Base-by-base conservation (phyloP, 1,140 invertebrate genomes). In the Ctenoplectra terminalis region DNA sequence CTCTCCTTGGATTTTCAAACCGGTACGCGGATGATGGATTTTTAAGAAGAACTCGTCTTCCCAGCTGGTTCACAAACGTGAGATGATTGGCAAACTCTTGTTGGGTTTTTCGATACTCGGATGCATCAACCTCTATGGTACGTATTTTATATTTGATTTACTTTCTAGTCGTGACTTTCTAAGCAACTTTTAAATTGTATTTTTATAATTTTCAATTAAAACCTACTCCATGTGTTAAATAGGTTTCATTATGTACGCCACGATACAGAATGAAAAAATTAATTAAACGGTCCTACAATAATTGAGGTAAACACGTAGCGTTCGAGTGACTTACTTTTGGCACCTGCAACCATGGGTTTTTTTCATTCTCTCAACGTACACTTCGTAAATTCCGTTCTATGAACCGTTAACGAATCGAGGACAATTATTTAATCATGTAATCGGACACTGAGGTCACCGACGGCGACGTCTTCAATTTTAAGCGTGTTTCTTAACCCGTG, bases 51-150 rank as follows among this genome's bases (percentile, higher is more conserved):
- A 37, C 48, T 88, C 52, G 80, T 87, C 79, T 70, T 69, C 40
- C 66, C 81, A 75, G 84, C 84, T 83, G 81, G 81, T 83, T 46
- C 69, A 87, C 74, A 81, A 77, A 84, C 86, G 86, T 93, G 93
- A 91, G 90, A 94, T 94, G 93, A 91, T 91, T 75, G 90, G 87
- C 89, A 93, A 92, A 91, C 67, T 91, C 76, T 56, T 91, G 20
- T 83, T 92, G 60, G 83, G 88, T 76, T 84, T 93, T 83, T 93
- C 90, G 89, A 92, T 93, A 87, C 83, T 93, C 73, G 78, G 88
- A 83, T 92, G 92, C 89, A 88, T 90, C 85, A 84, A 87, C 77
- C 80, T 89, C 20, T 69, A 90, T 80, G 93, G 93, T 94, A 86
- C 66, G 91, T 85, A 13, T n/a, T 26, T 67, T 31, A n/a, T 67